Base-by-base conservation (phyloP, 2,797 vertebrate species). In the Malurus splendens region DNA sequence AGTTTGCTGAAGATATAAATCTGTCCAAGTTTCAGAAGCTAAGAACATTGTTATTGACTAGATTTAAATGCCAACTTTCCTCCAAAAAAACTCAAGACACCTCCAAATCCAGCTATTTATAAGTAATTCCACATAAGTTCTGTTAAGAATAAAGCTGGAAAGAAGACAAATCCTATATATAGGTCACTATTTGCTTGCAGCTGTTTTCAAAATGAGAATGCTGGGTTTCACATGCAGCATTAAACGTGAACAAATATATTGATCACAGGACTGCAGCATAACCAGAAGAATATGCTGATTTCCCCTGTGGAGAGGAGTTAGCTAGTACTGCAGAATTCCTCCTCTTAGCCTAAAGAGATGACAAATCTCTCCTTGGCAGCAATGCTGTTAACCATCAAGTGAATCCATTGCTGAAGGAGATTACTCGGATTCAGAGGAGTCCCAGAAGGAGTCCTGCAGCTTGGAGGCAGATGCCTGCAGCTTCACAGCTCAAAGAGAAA, bases 311-410 rank as follows among this genome's bases (percentile, higher is more conserved):
- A 64, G 66, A 79, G 41, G 38, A 73, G 75, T 62, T 77, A 89
- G 89, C 50, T 82, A 75, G 39, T 89, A 71, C 80, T 88, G 90
- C 66, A 87, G 79, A 90, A 68, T 86, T 91, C 90, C 45, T 94
- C 12, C 42, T 76, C 52, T 90, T 71, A 76, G 59, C 76, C 38
- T 81, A 71, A 91, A 86, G 66, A 78, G 67, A 74, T 38, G 56
- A 90, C 47, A 88, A 89, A 93, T 90, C 72, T 82, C 66, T 68
- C 90, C 62, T 86, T 93, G 89, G 86, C 90, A 95, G 90, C 48
- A 87, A 42, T 67, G 71, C n/a, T 32, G 55, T 81, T 79, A 94
- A 87, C 73, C 52, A 44, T 60, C 88, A 91, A 93, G 65, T 74
- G 82, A 95, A 92, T 91, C 87, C 80, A 78, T 71, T 86, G 74